Evolutionary conservation across 1,140 invertebrate species (phyloP).

Genomic region (Drosophila willistoni): DNA sequence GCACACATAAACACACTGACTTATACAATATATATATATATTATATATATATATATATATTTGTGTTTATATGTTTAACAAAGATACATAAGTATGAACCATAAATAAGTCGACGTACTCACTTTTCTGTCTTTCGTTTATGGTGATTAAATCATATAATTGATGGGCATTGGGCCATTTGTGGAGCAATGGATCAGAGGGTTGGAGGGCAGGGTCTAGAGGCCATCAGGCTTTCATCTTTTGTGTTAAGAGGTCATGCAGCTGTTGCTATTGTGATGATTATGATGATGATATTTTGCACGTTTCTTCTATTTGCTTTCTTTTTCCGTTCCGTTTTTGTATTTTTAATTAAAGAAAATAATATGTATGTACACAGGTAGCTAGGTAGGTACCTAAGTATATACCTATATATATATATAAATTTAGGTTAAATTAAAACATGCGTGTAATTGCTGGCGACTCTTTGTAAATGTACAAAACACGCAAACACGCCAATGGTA

Average conservation of each 20-base stretch:
- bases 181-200: not conserved
- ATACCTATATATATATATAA: not conserved
- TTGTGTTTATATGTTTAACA: not conserved
- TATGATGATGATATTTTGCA: conserved; percentile 19
- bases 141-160: conserved; percentile 50
- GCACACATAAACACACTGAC: not conserved
- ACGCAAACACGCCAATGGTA: conserved; percentile 8
- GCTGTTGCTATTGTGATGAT: conserved; percentile 11
- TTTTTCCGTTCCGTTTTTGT: not conserved
- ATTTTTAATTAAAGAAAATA: conserved; percentile 5
- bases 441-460: conserved; percentile 11
- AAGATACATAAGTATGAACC: conserved; percentile 1
- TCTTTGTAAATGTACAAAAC: conserved; percentile 3
- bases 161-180: conserved; percentile 35
- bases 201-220: not conserved
- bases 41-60: not conserved
- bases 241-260: conserved; percentile 21
- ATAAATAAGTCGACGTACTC: conserved; percentile 40
- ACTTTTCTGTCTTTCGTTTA: conserved; percentile 48
- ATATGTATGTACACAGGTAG: too few relatives aligned
- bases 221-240: conserved; percentile 17
- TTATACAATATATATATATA: not conserved
- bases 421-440: conserved; percentile 5
- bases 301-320: conserved; percentile 22
- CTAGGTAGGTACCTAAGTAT: too few relatives aligned